These are phyloP conservation scores for Ganaspis sp. DNA, from an alignment of 1,140 invertebrate species.

Conservation along the genomic window DNA sequence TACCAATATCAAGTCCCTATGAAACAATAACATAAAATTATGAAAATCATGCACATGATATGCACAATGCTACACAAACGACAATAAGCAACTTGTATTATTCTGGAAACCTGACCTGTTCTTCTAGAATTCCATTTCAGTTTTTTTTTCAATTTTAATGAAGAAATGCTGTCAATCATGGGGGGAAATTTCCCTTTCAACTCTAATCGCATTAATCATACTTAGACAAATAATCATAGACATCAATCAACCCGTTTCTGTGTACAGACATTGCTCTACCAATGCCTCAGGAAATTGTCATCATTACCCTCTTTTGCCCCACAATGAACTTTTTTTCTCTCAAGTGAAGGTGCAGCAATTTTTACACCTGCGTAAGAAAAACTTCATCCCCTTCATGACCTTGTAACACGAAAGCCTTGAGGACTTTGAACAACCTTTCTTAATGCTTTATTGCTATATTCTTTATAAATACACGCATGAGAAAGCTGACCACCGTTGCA, in stretches of 20 bases:
- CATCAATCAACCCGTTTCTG: conserved; percentile 13
- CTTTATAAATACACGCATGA: conserved; percentile 8
- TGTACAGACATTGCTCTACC: background rate
- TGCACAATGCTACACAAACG: background rate
- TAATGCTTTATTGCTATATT: conserved; percentile 9
- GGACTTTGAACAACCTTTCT: background rate
- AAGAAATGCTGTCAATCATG: background rate
- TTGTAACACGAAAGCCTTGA: conserved; percentile 12
- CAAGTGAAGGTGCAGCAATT: background rate
- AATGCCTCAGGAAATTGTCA: background rate
- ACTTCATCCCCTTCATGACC: background rate
- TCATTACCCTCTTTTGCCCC: conserved; percentile 3
- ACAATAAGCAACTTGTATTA: background rate
- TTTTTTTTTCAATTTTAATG: background rate
- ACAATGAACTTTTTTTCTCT: background rate
- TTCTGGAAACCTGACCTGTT: background rate
- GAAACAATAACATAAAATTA: no score
- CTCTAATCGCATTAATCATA: conserved; percentile 16
- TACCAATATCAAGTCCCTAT: no score
- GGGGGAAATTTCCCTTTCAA: background rate
- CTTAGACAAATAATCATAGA: no score
- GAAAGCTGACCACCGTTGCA: conserved; percentile 3
- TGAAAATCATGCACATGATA: no score
- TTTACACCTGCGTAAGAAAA: conserved; percentile 4
- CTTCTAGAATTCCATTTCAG: background rate